Base-by-base conservation (phyloP, 2,113 vertebrate species). In the Malurus melanocephalus region DNA sequence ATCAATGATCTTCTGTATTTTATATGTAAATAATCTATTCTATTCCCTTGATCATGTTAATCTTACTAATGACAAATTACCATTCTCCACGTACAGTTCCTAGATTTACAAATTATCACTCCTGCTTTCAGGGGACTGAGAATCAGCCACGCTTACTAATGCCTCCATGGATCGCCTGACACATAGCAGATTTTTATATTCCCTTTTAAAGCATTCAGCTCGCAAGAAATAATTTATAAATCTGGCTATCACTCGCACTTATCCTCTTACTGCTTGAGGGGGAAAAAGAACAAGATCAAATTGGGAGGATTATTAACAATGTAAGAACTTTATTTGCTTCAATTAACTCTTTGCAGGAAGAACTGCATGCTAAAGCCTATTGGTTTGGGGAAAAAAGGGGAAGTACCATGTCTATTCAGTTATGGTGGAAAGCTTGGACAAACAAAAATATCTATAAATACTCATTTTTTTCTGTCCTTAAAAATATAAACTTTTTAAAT, bases 61-160 rank as follows among this genome's bases (percentile, higher is more conserved):
- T 98, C 97, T 97, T 97, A 92, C 96, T 98, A 98, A 98, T 98
- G 97, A 97, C 97, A 97, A 98, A 97, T 98, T 97, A 98, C 95
- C 96, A 97, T 98, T 97, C 97, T 97, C 94, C 92, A 95, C 94
- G 28, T 97, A 97, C 94, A 96, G 96, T 97, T 97, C 94, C 96
- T 97, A 97, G 93, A 97, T 98, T 98, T 97, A 95, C 97, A 97
- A 97, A 97, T 98, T 96, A 98, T 97, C 96, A 96, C 93, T 95
- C 81, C 91, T 94, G 95, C 94, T 97, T 97, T 95, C 95, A 88
- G 96, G 97, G 96, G 96, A 97, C 71, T 79, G 92, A 95, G 97
- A 97, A 97, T 97, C 96, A 96, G 96, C 92, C 95, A 94, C 85
- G 88, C 96, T 96, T 91, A 86, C 96, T 97, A 96, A 96, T 97